These are phyloP conservation scores for Hyperoodon ampullatus DNA, from an alignment of 2,113 vertebrate genomes.

Conservation along the genomic window DNA sequence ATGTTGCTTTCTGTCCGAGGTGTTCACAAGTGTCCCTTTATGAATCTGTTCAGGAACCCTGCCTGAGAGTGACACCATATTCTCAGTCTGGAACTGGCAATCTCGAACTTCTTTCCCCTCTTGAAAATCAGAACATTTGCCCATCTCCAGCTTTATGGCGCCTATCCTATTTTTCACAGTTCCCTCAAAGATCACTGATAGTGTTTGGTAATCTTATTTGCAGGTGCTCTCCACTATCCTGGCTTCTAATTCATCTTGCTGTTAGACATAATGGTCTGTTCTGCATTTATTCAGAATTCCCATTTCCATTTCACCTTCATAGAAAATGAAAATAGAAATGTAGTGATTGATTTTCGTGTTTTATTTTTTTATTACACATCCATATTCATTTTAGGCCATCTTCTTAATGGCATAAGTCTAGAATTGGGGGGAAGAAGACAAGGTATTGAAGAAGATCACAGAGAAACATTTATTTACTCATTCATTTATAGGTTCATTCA, in stretches of 20 bases:
- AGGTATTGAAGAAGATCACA: not conserved
- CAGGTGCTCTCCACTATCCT: not conserved
- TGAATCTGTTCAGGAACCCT: not conserved
- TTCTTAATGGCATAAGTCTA: slow-evolving; percentile 34
- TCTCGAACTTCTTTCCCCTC: not conserved
- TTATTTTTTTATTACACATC: not conserved
- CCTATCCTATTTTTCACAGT: not conserved
- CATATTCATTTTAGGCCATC: slow-evolving; percentile 31
- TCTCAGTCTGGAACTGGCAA: slow-evolving; percentile 4
- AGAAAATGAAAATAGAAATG: slow-evolving; percentile 44
- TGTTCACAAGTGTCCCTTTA: not conserved
- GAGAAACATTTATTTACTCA: not conserved
- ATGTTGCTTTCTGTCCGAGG: not conserved
- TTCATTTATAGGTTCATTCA: not conserved
- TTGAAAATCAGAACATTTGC: slow-evolving; percentile 40
- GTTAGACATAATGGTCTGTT: slow-evolving; percentile 34
- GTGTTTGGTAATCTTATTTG: slow-evolving; percentile 11
- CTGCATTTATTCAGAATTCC: slow-evolving; percentile 7
- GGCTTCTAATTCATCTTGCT: not conserved
- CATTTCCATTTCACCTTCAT: slow-evolving; percentile 51
- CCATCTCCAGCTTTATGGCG: slow-evolving; percentile 10
- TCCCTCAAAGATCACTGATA: slow-evolving; percentile 17
- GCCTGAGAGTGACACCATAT: not conserved
- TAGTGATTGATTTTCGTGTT: not conserved
- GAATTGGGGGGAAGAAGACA: not conserved